Evolutionary conservation across 2,888 invertebrate species (phyloP), one percentile per base, ranked within the genome.

Genomic region (Augochlorella aurata): DNA sequence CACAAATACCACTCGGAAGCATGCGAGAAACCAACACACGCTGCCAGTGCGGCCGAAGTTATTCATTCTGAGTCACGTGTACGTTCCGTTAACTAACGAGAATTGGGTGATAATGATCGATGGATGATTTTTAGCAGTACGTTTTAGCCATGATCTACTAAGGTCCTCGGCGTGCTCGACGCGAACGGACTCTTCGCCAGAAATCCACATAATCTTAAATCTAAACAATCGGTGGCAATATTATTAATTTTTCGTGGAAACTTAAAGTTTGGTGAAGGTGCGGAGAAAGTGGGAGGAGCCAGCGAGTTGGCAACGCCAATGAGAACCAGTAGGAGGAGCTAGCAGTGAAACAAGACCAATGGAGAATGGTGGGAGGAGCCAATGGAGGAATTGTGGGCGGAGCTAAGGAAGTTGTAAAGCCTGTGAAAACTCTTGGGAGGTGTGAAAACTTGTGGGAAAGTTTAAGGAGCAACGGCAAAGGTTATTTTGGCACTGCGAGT

Each of bases 1-100:
- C 52, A 21, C 52, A 44, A 47, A 38, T 47, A 47, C 38, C 71
- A 61, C 49, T 73, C 58, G 21, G n/a, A 29, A 63, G 29, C 86
- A 84, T 84, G 86, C 86, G 78, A 74, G 76, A 74, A 85, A 83
- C 65, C 68, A 82, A 70, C 47, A 50, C 50, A 24, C 67, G 38
- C 61, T 50, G 81, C 81, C 74, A 67, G 81, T 52, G 52, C 38
- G 21, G 24, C 70, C 29, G 83, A 76, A 79, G 79, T 83, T 86
- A 81, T 52, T 86, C 86, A 85, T 86, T 87, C 84, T 85, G 87
- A 65, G 77, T 77, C 72, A 71, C 72, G 79, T 83, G 77, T 86
- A 76, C 79, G 74, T 52, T 47, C 21, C 66, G 54, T 45, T 44
- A 24, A 38, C 69, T 52, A 69, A 24, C 49, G 47, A 58, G 47